Conservation (phyloP, 92 coral and sea anemone genomes). For the Pocillopora grandis region DNA sequence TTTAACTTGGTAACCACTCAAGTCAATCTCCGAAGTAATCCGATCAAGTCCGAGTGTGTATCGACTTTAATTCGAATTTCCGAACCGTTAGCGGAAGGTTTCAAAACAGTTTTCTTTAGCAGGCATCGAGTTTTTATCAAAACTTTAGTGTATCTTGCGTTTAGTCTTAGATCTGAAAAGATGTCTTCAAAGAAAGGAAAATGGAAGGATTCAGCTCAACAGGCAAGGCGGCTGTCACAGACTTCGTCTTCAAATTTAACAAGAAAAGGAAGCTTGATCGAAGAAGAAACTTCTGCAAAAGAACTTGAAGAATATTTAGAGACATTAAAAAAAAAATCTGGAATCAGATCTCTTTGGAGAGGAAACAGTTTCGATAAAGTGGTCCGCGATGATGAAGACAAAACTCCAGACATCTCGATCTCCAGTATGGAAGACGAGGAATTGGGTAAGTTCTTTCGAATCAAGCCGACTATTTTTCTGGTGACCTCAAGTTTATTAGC, state of each 20-base stretch:
- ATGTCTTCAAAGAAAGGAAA: constrained; percentile 64
- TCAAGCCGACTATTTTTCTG: too few species aligned
- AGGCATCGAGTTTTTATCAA: too few species aligned
- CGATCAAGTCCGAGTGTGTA: constrained; percentile 11
- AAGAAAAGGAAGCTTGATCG: constrained; percentile 68
- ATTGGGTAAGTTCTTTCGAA: constrained; percentile 19
- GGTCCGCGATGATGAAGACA: constrained; percentile 83
- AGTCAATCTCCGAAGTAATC: background rate
- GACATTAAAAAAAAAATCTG: constrained; percentile 87
- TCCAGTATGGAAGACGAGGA: constrained; percentile 73
- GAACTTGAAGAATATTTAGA: constrained; percentile 83
- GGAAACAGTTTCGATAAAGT: constrained; percentile 78
- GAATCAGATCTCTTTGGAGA: constrained; percentile 80
- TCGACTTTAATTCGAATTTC: constrained; percentile 15
- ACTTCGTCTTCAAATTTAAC: constrained; percentile 41
- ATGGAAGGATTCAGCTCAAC: constrained; percentile 87
- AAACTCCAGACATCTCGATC: constrained; percentile 94
- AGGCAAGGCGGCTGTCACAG: constrained; percentile 72
- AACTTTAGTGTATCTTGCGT: too few species aligned
- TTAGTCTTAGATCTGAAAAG: background rate
- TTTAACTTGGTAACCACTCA: constrained; percentile 30
- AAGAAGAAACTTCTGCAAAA: constrained; percentile 76
- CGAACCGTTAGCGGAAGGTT: constrained; percentile 4
- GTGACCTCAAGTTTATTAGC: too few species aligned
- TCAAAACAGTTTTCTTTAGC: background rate